These are phyloP conservation scores for Prietella phreatophila DNA, from an alignment of 2,113 vertebrate genomes.

Conservation along the genomic window DNA sequence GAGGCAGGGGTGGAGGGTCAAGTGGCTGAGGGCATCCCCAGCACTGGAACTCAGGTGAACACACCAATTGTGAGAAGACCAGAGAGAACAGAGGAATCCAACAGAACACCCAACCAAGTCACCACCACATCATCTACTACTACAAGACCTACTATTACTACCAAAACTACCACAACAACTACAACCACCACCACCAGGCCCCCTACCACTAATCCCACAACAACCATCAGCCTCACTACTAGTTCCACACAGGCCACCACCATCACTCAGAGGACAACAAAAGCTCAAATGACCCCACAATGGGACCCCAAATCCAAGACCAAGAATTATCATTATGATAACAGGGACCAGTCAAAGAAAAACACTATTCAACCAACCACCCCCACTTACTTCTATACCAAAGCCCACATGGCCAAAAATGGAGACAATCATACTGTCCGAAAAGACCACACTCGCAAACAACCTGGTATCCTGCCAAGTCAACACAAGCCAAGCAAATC, in stretches of 20 bases:
- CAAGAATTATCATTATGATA: slow-evolving; percentile 72
- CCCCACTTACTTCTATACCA: slow-evolving; percentile 61
- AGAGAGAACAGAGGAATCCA: slow-evolving; percentile 70
- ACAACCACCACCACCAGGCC: slow-evolving; percentile 64
- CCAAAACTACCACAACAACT: slow-evolving; percentile 56
- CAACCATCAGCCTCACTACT: slow-evolving; percentile 44
- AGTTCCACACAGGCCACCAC: slow-evolving; percentile 55
- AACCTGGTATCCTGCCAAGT: slow-evolving; percentile 63
- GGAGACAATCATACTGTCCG: slow-evolving; percentile 85
- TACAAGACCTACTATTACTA: slow-evolving; percentile 60
- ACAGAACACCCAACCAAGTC: slow-evolving; percentile 44
- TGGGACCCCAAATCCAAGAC: slow-evolving; percentile 64
- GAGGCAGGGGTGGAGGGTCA: slow-evolving; percentile 90
- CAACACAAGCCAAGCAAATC: slow-evolving; percentile 76
- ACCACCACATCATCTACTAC: slow-evolving; percentile 51
- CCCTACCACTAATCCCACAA: slow-evolving; percentile 62
- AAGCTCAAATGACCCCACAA: slow-evolving; percentile 57
- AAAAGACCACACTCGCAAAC: slow-evolving; percentile 69
- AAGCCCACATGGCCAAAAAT: slow-evolving; percentile 64
- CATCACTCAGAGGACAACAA: slow-evolving; percentile 64
- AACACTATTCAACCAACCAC: slow-evolving; percentile 65
- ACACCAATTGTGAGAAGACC: slow-evolving; percentile 59
- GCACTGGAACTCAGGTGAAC: slow-evolving; percentile 50
- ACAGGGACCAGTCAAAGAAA: slow-evolving; percentile 68
- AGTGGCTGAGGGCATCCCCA: slow-evolving; percentile 72